A percentile compares a stretch with the other conserved stretches of the same genome.
phyloP scores from a whole-genome alignment of 1,140 invertebrate species.

The Macrobrachium nipponense region DNA sequence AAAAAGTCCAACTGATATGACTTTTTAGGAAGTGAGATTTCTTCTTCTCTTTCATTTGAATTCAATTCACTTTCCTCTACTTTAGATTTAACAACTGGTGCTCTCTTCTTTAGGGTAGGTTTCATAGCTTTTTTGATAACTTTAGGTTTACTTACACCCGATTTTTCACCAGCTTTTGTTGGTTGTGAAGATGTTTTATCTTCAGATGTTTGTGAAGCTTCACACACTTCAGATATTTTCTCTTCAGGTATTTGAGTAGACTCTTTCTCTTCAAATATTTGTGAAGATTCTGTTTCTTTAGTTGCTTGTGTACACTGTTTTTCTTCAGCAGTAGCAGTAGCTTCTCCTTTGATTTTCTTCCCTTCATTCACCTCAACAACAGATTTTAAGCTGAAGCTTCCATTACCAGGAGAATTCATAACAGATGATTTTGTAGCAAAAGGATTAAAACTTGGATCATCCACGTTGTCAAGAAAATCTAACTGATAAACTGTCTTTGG shows the following conservation, averaged over 20 bases:
- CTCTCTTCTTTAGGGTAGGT: not conserved
- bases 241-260: too few species aligned
- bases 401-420: slow-evolving; percentile 16
- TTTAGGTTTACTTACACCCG: too few species aligned
- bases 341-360: not conserved
- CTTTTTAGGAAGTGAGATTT: slow-evolving; percentile 14
- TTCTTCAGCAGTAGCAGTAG: not conserved
- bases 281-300: too few species aligned
- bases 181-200: too few species aligned
- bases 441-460: slow-evolving; percentile 48
- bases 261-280: too few species aligned
- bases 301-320: not conserved
- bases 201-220: too few species aligned
- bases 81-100: not conserved
- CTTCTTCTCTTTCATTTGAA: not conserved
- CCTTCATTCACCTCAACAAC: not conserved
- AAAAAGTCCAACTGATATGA: slow-evolving; percentile 32
- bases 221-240: too few species aligned
- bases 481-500: slow-evolving; percentile 20
- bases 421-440: slow-evolving; percentile 41
- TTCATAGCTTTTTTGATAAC: too few species aligned
- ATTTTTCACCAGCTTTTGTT: too few species aligned
- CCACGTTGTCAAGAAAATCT: slow-evolving; percentile 39
- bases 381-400: not conserved
- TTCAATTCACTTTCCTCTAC: not conserved